Percentiles rank a stretch among this genome's conserved stretches.
Evolutionary conservation across 2,888 invertebrate species (phyloP).

Genomic region (Microdon myrmicae): DNA sequence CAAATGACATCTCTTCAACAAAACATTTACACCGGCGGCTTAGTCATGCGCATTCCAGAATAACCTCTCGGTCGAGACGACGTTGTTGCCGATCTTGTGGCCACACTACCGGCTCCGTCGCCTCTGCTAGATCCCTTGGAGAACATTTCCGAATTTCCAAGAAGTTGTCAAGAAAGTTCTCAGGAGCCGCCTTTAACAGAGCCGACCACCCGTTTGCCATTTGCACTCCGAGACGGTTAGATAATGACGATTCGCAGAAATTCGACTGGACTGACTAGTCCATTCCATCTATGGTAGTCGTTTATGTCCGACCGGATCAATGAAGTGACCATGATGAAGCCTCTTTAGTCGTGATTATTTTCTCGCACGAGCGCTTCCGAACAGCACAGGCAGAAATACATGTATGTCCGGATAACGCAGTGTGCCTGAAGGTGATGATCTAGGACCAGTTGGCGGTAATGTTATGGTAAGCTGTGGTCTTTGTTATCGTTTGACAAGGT

Average conservation of each 20-base stretch:
- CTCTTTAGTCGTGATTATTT: slow-evolving; percentile 23
- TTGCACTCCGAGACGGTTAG: slow-evolving; percentile 20
- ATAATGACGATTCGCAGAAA: slow-evolving; percentile 42
- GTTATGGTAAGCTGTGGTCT: slow-evolving; percentile 37
- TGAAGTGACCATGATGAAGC: slow-evolving; percentile 24
- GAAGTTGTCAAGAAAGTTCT: slow-evolving; percentile 35
- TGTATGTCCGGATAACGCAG: slow-evolving; percentile 19
- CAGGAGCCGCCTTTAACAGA: slow-evolving; percentile 30
- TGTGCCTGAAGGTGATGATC: slow-evolving; percentile 20
- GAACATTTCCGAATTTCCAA: slow-evolving; percentile 32
- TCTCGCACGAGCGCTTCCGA: slow-evolving; percentile 32
- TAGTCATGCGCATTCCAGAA: no score
- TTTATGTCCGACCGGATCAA: slow-evolving; percentile 15
- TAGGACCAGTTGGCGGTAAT: slow-evolving; percentile 39
- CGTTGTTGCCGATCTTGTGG: no score
- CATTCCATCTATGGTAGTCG: slow-evolving; percentile 5
- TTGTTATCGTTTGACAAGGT: slow-evolving; percentile 41
- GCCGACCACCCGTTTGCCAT: slow-evolving; percentile 41
- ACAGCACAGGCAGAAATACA: no score
- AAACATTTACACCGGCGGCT: no score
- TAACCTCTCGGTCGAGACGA: no score
- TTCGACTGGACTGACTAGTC: slow-evolving; percentile 26
- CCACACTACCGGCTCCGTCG: no score
- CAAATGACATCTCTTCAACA: no score
- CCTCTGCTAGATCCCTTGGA: no score